A percentile compares a stretch with the other conserved stretches of the same genome.
Evolutionary conservation across 2,113 vertebrate genomes (phyloP).

Genomic region (Hemicordylus capensis): DNA sequence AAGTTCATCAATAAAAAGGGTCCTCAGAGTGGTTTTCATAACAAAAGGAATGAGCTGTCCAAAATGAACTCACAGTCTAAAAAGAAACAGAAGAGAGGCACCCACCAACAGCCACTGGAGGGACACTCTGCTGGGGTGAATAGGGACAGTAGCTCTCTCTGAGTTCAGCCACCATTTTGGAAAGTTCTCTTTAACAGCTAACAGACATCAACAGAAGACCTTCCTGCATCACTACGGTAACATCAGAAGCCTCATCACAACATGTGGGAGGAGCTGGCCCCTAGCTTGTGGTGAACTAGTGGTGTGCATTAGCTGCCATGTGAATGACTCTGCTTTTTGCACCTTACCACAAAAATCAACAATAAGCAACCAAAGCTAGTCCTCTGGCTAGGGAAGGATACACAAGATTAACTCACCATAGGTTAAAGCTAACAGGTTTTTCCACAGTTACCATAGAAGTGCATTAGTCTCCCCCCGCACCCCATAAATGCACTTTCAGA

Average conservation of each 20-base stretch:
- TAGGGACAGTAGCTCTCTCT: too few relatives aligned
- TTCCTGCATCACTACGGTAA: too few relatives aligned
- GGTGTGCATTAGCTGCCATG: neutral
- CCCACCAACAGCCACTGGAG: too few relatives aligned
- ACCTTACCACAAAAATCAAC: neutral
- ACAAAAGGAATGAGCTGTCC: too few relatives aligned
- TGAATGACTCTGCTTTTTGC: neutral
- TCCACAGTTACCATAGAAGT: neutral
- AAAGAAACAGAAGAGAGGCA: too few relatives aligned
- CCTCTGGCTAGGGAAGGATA: neutral
- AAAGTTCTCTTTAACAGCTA: too few relatives aligned
- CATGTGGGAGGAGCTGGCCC: neutral
- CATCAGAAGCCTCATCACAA: neutral
- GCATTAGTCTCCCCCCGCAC: neutral
- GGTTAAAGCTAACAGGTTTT: neutral
- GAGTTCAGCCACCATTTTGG: too few relatives aligned
- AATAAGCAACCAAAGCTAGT: neutral
- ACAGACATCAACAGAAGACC: too few relatives aligned
- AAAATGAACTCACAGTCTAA: too few relatives aligned
- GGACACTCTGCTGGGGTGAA: too few relatives aligned
- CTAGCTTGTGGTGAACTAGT: neutral
- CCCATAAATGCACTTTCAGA: neutral
- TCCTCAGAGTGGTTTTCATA: too few relatives aligned
- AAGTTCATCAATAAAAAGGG: too few relatives aligned
- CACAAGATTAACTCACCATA: neutral